Evolutionary conservation across 1,140 invertebrate genomes (phyloP).

Genomic region (Drosophila triauraria): DNA sequence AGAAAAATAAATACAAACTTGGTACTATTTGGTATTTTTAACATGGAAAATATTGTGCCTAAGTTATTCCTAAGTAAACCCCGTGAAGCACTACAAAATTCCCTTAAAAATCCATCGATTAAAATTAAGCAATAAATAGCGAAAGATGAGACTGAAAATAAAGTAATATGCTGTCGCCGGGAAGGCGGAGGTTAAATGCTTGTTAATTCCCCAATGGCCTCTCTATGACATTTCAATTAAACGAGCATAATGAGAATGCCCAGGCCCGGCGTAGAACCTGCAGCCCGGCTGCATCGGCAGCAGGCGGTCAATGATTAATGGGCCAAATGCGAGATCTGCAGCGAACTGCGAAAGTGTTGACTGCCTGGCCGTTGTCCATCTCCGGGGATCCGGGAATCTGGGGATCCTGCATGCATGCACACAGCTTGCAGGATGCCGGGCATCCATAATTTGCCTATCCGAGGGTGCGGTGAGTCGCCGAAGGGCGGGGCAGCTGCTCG

Average conservation of each 20-base stretch:
- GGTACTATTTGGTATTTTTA: background rate
- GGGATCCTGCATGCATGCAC: background rate
- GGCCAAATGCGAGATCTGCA: conserved; percentile 55
- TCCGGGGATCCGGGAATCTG: background rate
- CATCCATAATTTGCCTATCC: conserved; percentile 45
- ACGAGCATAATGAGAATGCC: conserved; percentile 46
- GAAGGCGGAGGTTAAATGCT: conserved; percentile 46
- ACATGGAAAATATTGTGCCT: background rate
- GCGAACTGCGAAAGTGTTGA: conserved; percentile 57
- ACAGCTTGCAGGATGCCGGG: conserved; percentile 4
- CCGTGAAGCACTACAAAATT: background rate
- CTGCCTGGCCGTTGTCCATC: conserved; percentile 52
- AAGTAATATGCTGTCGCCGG: conserved; percentile 5
- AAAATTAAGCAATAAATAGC: conserved; percentile 40
- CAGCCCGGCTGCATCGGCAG: conserved; percentile 22
- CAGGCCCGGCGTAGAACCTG: background rate
- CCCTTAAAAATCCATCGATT: no score
- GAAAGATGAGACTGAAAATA: conserved; percentile 16
- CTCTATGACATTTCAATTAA: conserved; percentile 66
- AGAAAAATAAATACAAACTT: background rate
- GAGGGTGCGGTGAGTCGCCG: background rate
- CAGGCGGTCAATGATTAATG: conserved; percentile 58
- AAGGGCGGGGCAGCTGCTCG: conserved; percentile 22
- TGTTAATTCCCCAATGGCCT: conserved; percentile 54
- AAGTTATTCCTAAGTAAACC: no score